Conservation (phyloP, 1,140 invertebrate species). For the Trichogramma pretiosum region DNA sequence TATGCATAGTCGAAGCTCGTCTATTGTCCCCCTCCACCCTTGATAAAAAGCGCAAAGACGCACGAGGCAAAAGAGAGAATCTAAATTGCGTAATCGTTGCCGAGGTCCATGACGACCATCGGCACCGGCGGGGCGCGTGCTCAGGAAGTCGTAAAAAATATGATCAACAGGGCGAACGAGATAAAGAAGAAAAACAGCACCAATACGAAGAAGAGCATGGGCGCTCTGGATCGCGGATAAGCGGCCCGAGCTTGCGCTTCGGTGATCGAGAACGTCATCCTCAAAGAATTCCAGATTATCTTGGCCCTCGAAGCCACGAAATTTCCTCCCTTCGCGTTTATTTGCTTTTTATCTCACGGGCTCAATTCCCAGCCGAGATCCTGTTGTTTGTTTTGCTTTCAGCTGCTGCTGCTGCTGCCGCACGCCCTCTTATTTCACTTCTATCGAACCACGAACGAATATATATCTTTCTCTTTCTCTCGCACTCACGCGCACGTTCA, state of each 20-base stretch:
- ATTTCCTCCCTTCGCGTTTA: no score
- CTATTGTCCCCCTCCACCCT: conserved; percentile 4
- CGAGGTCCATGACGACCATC: neutral
- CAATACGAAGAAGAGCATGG: conserved; percentile 13
- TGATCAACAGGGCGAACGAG: conserved; percentile 17
- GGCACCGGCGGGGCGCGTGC: conserved; percentile 3
- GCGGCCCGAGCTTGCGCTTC: conserved; percentile 1
- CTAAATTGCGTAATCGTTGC: conserved; percentile 7
- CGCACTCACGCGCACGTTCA: neutral
- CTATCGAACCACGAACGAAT: no score
- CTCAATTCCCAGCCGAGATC: no score
- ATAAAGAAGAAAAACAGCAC: conserved; percentile 18
- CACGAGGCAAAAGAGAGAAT: neutral
- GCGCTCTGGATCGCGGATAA: conserved; percentile 4
- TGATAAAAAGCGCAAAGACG: no score
- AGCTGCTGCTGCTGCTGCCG: neutral
- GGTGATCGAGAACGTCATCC: conserved; percentile 19
- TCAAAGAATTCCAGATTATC: conserved; percentile 1
- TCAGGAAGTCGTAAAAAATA: conserved; percentile 19
- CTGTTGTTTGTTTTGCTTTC: neutral
- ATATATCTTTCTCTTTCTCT: neutral
- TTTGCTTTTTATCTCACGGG: no score
- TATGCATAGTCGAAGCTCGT: conserved; percentile 21
- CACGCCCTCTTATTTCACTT: no score
- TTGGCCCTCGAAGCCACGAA: no score